Conservation (phyloP, 2,113 vertebrate species). For the Morone chrysops region DNA sequence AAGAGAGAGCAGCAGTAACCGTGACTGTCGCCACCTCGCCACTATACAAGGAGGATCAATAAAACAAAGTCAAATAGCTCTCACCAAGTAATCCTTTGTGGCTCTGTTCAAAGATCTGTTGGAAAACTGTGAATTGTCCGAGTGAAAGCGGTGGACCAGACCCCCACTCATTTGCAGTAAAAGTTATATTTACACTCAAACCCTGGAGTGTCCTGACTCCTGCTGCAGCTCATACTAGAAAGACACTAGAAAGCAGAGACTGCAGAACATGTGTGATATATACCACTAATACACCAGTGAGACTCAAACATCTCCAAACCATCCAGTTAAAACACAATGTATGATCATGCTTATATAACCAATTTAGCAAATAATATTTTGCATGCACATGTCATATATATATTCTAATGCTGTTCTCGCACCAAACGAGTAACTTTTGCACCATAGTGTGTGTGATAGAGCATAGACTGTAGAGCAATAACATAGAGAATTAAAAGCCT, state of each 20-base stretch:
- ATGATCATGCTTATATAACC: not conserved
- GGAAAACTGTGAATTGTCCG: constrained; percentile 42
- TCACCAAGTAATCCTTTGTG: constrained; percentile 58
- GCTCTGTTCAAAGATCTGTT: constrained; percentile 66
- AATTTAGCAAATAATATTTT: too few species aligned
- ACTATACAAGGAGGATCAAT: constrained; percentile 60
- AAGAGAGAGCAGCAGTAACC: constrained; percentile 11
- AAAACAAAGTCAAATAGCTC: constrained; percentile 72
- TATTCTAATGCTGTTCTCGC: too few species aligned
- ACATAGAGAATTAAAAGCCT: too few species aligned
- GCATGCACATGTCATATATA: too few species aligned
- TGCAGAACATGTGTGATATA: not conserved
- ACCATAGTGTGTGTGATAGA: too few species aligned
- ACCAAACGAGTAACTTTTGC: too few species aligned
- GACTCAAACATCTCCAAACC: not conserved
- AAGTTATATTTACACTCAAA: constrained; percentile 47
- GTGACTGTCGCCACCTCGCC: constrained; percentile 55
- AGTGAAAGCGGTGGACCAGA: constrained; percentile 17
- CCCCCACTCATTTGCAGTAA: constrained; percentile 24
- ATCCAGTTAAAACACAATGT: not conserved
- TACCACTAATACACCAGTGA: not conserved
- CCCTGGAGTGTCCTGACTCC: constrained; percentile 1
- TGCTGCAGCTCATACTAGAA: not conserved
- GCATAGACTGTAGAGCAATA: too few species aligned
- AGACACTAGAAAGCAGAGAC: not conserved